Evolutionary conservation across 2,113 vertebrate species (phyloP).

Genomic region (Scortum barcoo): DNA sequence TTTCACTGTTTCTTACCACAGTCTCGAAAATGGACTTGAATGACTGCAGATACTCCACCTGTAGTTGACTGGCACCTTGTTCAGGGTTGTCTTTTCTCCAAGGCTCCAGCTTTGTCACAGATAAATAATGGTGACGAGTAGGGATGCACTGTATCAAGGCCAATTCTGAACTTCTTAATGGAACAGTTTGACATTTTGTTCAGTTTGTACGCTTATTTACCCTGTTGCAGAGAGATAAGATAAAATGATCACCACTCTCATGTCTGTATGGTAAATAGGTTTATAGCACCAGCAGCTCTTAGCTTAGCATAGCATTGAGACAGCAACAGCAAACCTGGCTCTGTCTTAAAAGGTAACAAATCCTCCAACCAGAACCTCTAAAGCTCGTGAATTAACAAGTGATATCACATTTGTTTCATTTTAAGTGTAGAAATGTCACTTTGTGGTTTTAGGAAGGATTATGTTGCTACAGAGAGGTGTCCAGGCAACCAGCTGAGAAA

Average conservation of each 20-base stretch:
- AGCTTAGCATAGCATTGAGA: not conserved
- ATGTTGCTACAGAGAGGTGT: too few species aligned
- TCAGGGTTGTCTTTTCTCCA: not conserved
- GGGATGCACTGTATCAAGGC: too few species aligned
- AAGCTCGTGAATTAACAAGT: not conserved
- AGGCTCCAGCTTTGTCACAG: not conserved
- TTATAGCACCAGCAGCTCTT: not conserved
- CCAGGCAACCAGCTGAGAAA: too few species aligned
- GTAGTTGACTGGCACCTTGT: not conserved
- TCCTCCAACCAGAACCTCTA: not conserved
- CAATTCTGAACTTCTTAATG: not conserved
- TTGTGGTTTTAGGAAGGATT: too few species aligned
- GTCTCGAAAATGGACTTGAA: constrained; percentile 1
- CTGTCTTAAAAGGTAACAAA: not conserved
- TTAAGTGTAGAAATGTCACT: too few species aligned
- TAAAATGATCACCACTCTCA: not conserved
- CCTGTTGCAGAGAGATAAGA: not conserved
- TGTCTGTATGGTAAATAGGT: not conserved
- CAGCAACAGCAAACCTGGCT: not conserved
- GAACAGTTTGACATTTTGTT: not conserved
- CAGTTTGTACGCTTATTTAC: not conserved
- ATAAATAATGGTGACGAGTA: not conserved
- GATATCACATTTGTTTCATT: too few species aligned
- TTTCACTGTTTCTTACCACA: constrained; percentile 6
- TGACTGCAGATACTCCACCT: not conserved